phyloP scores from a whole-genome alignment of 2,888 invertebrate genomes.

The Hymenopus coronatus region DNA sequence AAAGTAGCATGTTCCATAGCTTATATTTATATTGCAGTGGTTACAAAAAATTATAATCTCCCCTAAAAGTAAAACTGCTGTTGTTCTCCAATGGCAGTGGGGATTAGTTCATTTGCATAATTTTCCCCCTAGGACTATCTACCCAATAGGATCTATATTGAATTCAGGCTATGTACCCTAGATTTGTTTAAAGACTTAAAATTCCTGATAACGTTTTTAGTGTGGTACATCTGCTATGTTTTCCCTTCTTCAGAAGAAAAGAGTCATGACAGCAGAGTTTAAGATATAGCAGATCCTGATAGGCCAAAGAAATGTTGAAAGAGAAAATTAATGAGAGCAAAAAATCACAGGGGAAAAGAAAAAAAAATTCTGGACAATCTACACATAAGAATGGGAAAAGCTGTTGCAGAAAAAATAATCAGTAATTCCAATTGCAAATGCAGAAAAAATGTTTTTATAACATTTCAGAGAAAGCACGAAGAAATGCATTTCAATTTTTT shows the following conservation, averaged over 20 bases:
- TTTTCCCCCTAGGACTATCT: no score
- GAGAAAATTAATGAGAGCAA: background rate
- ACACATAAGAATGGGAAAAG: background rate
- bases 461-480: background rate
- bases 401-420: background rate
- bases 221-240: no score
- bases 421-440: background rate
- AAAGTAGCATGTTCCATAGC: no score
- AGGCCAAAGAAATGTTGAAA: background rate
- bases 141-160: no score
- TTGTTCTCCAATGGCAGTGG: no score
- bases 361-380: background rate
- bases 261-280: background rate
- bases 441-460: background rate
- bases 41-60: no score
- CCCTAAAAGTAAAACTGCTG: no score
- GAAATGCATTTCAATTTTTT: background rate
- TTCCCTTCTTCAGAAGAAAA: background rate
- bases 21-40: no score
- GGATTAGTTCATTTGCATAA: no score
- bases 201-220: no score
- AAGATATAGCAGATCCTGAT: background rate
- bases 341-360: background rate
- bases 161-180: no score
- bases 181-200: no score